phyloP scores from a whole-genome alignment of 2,888 invertebrate species.

The Caenorhabditis drosophilae region DNA sequence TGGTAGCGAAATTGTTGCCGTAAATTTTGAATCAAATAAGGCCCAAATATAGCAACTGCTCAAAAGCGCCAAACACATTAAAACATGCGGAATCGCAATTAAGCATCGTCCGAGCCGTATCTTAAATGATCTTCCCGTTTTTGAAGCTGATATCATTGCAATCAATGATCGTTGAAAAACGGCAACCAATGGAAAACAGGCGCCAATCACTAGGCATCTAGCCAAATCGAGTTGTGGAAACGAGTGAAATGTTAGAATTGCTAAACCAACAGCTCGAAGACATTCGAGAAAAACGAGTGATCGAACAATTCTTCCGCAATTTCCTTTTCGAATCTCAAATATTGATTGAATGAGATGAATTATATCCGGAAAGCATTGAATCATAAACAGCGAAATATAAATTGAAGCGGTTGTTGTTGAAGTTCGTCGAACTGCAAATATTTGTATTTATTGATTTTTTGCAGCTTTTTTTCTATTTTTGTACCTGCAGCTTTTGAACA shows the following conservation, averaged over 20 bases:
- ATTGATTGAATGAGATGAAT: conserved; percentile 42
- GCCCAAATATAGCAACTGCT: conserved; percentile 45
- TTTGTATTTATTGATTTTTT: neutral
- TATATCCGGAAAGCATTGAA: conserved; percentile 61
- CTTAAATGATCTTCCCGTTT: conserved; percentile 29
- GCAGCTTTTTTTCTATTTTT: neutral
- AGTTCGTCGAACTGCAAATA: conserved; percentile 35
- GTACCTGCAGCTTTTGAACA: conserved; percentile 22
- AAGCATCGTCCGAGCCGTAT: conserved; percentile 26
- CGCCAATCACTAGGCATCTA: conserved; percentile 33
- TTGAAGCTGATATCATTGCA: conserved; percentile 23
- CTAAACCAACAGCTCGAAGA: conserved; percentile 53
- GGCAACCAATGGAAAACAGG: conserved; percentile 41
- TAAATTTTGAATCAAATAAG: conserved; percentile 39
- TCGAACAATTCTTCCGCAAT: conserved; percentile 24
- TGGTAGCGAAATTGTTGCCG: conserved; percentile 45
- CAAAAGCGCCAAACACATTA: conserved; percentile 37
- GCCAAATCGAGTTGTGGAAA: conserved; percentile 50
- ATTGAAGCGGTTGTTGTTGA: conserved; percentile 45
- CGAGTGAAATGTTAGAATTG: conserved; percentile 45
- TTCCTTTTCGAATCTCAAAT: conserved; percentile 38
- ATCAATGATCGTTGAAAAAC: conserved; percentile 35
- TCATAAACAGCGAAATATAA: conserved; percentile 48
- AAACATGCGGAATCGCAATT: conserved; percentile 34
- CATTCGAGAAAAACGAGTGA: conserved; percentile 54